Evolutionary conservation across 2,113 vertebrate species (phyloP), one percentile per base, ranked within the genome.

Genomic region (Cyphomyrus discorhynchus): DNA sequence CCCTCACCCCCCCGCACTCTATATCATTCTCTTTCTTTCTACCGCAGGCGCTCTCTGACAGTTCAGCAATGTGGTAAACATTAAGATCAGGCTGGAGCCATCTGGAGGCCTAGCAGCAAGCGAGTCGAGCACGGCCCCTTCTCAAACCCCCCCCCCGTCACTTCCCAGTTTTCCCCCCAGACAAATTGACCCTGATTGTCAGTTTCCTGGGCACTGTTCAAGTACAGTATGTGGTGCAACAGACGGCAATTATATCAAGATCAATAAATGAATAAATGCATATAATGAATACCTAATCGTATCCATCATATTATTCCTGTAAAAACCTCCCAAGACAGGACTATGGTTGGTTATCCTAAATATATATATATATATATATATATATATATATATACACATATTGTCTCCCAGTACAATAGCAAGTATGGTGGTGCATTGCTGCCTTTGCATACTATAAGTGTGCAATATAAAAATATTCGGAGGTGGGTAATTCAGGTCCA

Each of bases 51-150:
- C 42, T 91, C 87, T 90, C 87, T 89, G 91, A 91, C 91, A 90
- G 91, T 92, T 89, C 92, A 90, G 90, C 90, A 93, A 92, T 93
- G 92, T 93, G 93, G 92, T 90, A 93, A 90, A 93, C 92, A 93
- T 93, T 91, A 93, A 58, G 90, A 91, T 92, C 88, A 91, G 91
- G 90, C 93, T 90, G 86, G 89, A 90, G 90, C 92, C 93, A 93
- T 93, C 93, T 93, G 91, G 90, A 91, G 70, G 6, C 66, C 88
- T 92, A 82, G 66, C 91, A 91, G 92, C 82, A 92, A 92, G 90
- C 84, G 53, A 42, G 90, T 58, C 46, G 86, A 88, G 86, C 92
- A 88, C 87, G 89, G 77, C 86, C 88, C 74, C 74, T 49, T 46
- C n/a, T 88, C 89, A 21, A 83, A 50, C 62, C 88, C 89, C 5